Base-by-base conservation (phyloP, 2,888 invertebrate species). In the Pycnomerus fuliginosus region DNA sequence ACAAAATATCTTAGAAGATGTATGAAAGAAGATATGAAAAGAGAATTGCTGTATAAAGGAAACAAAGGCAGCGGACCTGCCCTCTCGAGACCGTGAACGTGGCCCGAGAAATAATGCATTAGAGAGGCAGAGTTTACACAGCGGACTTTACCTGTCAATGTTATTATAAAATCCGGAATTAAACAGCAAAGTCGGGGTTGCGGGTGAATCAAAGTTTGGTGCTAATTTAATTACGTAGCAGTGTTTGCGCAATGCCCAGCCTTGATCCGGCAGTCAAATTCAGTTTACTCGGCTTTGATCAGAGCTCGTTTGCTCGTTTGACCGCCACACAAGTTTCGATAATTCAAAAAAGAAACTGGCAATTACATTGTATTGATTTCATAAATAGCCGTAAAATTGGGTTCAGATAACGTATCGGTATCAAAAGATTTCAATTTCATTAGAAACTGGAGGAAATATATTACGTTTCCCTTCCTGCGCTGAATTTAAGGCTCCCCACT, bases 41-140 rank as follows among this genome's bases (percentile, higher is more conserved):
- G 67, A 62, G 68, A 69, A 69, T 67, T 68, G 68, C 64, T 58
- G 61, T 60, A 67, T 67, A 67, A 69, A 69, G 63, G 64, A 64
- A 67, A 68, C 67, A 66, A 67, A 67, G 63, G 63, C 62, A 43
- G 42, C 55, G 52, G 60, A 55, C 58, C 49, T 49, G 49, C 58
- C 58, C 63, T 63, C 61, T 54, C 34, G 65, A 62, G 61, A 59
- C 50, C 29, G 29, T 33, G 53, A 59, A 61, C 65, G 65, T 63
- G 65, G 58, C 53, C 56, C 53, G 56, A 58, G 55, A 59, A 62
- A 62, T 62, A 61, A 61, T 61, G 55, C 59, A 62, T 63, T 61
- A 60, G 55, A 50, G 47, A 27, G 29, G 5, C 25, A 20, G 36
- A 40, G 38, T 45, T 48, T 50, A 44, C 50, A 32, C 34, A 30